phyloP scores from a whole-genome alignment of 1,140 invertebrate genomes.

The Sycobia sp. region DNA sequence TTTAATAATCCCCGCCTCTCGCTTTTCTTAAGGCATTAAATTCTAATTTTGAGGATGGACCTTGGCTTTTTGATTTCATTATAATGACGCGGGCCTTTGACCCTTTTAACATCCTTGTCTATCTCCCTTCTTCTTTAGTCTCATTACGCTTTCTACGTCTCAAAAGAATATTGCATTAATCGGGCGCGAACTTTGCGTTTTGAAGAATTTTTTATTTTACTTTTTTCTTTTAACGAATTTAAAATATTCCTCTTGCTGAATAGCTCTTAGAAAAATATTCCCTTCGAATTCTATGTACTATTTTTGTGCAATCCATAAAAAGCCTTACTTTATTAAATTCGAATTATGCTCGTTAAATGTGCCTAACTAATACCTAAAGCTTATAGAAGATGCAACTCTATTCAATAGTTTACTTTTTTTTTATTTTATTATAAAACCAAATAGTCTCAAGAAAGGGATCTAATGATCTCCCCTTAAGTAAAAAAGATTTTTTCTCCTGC shows the following conservation, averaged over 20 bases:
- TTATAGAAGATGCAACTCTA: too few species aligned
- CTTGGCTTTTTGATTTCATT: conserved; percentile 14
- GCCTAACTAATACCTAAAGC: too few species aligned
- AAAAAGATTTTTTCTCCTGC: too few species aligned
- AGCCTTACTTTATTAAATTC: not conserved
- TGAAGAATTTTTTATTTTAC: not conserved
- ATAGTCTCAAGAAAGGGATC: too few species aligned
- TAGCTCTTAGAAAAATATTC: conserved; percentile 1
- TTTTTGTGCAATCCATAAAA: conserved; percentile 9
- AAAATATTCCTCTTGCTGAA: not conserved
- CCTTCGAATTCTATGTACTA: not conserved
- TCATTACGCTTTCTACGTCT: not conserved
- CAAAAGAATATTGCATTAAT: conserved; percentile 15
- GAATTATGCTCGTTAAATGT: conserved; percentile 4
- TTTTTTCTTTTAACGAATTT: conserved; percentile 25
- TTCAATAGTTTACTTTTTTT: too few species aligned
- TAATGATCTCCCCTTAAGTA: too few species aligned
- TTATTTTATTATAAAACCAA: too few species aligned
- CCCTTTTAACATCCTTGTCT: not conserved
- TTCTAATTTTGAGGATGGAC: not conserved
- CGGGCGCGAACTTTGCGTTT: not conserved
- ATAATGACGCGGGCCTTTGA: not conserved
- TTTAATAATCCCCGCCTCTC: conserved; percentile 27
- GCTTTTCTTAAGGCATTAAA: conserved; percentile 16
- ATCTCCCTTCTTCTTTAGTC: not conserved